phyloP scores from a whole-genome alignment of 2,113 vertebrate species.

The Phaetusa simplex region DNA sequence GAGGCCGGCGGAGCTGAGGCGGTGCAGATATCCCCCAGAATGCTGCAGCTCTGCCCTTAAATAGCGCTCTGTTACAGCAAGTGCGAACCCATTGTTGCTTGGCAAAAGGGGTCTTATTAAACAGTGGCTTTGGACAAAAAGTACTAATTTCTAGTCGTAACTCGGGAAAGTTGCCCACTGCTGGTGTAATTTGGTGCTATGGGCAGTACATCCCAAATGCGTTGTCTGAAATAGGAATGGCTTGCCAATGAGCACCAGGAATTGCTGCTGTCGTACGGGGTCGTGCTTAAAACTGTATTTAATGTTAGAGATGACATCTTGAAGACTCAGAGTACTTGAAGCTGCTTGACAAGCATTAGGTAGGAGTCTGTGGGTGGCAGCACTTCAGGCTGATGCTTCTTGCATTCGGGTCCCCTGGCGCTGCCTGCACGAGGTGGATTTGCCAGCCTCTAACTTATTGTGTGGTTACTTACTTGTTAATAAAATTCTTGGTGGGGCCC shows the following conservation, averaged over 20 bases:
- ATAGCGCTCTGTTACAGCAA: neutral
- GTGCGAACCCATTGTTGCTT: neutral
- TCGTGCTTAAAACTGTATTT: neutral
- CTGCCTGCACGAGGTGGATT: neutral
- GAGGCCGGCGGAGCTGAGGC: neutral
- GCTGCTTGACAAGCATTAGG: neutral
- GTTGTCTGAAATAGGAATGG: neutral
- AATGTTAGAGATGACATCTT: neutral
- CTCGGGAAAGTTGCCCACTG: neutral
- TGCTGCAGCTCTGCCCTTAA: neutral
- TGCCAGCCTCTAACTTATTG: neutral
- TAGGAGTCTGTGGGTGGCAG: conserved; percentile 12
- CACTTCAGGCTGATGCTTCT: neutral
- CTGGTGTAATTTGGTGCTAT: neutral
- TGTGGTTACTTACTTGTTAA: neutral
- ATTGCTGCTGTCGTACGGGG: neutral
- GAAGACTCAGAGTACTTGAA: neutral
- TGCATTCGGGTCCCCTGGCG: neutral
- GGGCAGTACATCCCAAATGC: neutral
- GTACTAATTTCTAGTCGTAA: neutral
- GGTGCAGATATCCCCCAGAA: neutral
- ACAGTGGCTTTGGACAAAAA: neutral
- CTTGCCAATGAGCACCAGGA: neutral
- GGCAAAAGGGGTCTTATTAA: neutral
- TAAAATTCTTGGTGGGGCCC: neutral